Conservation (phyloP, 2,888 invertebrate species). For the Adela reaumurella region DNA sequence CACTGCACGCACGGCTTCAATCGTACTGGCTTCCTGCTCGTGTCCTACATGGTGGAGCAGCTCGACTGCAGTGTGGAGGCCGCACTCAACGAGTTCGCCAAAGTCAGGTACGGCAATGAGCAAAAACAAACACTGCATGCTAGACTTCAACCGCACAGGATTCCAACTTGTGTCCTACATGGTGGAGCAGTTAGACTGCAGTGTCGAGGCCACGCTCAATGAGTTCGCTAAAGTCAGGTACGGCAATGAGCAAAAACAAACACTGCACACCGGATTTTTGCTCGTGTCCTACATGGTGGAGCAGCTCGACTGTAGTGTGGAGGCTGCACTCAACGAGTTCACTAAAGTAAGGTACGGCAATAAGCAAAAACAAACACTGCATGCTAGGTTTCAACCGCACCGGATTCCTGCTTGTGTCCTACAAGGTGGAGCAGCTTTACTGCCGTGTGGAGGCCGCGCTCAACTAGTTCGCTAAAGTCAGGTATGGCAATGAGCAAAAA, state of each 20-base stretch:
- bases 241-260: no score
- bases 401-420: slow-evolving; percentile 92
- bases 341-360: slow-evolving; percentile 59
- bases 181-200: slow-evolving; percentile 78
- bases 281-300: slow-evolving; percentile 89
- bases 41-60: slow-evolving; percentile 84
- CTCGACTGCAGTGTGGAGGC: slow-evolving; percentile 81
- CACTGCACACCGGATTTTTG: no score
- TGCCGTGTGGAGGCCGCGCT: slow-evolving; percentile 84
- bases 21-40: slow-evolving; percentile 92
- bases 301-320: slow-evolving; percentile 76
- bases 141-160: slow-evolving; percentile 98
- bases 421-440: slow-evolving; percentile 80
- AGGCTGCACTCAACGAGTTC: slow-evolving; percentile 78
- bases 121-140: slow-evolving; percentile 99
- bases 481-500: slow-evolving; percentile 45
- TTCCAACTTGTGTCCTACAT: slow-evolving; percentile 93
- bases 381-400: slow-evolving; percentile 99
- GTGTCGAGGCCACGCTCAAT: slow-evolving; percentile 77
- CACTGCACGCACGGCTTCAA: slow-evolving; percentile 99
- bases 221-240: slow-evolving; percentile 71
- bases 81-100: slow-evolving; percentile 74
- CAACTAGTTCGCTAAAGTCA: slow-evolving; percentile 66
- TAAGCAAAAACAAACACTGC: slow-evolving; percentile 78
- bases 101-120: slow-evolving; percentile 50